phyloP scores from a whole-genome alignment of 2,113 vertebrate genomes.

The Galbula dea region DNA sequence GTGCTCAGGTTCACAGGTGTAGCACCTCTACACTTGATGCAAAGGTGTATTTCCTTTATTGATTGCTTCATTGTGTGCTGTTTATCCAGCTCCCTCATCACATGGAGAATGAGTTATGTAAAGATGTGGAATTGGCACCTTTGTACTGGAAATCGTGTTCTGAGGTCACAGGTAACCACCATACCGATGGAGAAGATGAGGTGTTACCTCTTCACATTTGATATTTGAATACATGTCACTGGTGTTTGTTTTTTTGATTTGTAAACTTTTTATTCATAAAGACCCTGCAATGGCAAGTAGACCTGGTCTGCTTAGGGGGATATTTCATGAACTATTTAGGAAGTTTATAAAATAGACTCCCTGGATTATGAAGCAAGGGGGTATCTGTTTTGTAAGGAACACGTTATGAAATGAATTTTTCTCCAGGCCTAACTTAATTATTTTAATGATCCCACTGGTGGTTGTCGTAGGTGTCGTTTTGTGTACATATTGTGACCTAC shows the following conservation, averaged over 20 bases:
- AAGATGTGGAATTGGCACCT: neutral
- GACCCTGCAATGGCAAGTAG: neutral
- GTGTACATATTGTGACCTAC: constrained; percentile 45
- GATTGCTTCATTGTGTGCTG: neutral
- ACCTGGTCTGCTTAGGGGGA: neutral
- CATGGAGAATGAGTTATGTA: neutral
- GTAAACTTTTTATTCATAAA: neutral
- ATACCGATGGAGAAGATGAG: neutral
- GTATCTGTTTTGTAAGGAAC: constrained; percentile 51
- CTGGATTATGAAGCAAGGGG: constrained; percentile 28
- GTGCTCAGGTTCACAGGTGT: neutral
- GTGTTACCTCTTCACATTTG: neutral
- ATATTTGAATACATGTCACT: neutral
- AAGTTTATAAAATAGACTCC: constrained; percentile 32
- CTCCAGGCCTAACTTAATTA: constrained; percentile 58
- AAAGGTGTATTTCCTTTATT: neutral
- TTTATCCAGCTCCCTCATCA: neutral
- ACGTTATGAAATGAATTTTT: constrained; percentile 49
- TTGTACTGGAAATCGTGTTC: neutral
- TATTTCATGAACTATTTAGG: constrained; percentile 20
- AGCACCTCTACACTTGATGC: neutral
- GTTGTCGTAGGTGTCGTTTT: constrained; percentile 35
- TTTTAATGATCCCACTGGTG: constrained; percentile 58
- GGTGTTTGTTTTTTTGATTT: neutral
- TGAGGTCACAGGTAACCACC: neutral